Evolutionary conservation across 2,797 vertebrate species (phyloP).

Genomic region (Helarctos malayanus): DNA sequence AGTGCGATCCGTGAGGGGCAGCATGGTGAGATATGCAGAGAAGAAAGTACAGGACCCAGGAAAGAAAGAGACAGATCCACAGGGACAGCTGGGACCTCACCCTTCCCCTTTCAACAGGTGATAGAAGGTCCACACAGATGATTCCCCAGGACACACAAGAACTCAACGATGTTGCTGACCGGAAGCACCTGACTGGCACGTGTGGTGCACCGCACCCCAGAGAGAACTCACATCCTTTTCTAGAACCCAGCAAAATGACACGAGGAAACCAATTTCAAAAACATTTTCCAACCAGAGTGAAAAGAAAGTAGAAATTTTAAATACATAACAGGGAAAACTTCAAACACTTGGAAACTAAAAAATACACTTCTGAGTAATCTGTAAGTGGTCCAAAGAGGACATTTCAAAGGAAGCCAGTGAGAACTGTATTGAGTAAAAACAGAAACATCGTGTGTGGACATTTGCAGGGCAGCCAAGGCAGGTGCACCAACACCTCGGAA

Average conservation of each 20-base stretch:
- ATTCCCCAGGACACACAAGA: not conserved
- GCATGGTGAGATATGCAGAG: too few relatives aligned
- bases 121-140: not conserved
- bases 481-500: too few relatives aligned
- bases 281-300: not conserved
- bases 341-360: not conserved
- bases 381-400: not conserved
- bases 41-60: not conserved
- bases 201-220: rapidly evolving
- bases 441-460: not conserved
- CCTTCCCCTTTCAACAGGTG: not conserved
- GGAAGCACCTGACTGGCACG: not conserved
- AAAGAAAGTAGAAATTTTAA: not conserved
- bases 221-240: not conserved
- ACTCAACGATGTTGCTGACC: too few relatives aligned
- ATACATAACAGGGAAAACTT: not conserved
- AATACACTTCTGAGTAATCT: not conserved
- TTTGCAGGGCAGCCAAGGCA: not conserved
- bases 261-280: too few relatives aligned
- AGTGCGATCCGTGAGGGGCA: not conserved
- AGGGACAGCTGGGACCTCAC: not conserved
- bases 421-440: not conserved
- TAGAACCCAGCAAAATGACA: not conserved
- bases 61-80: not conserved
- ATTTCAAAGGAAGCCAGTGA: not conserved